Evolutionary conservation across 2,888 invertebrate genomes (phyloP), one percentile per base, ranked within the genome.

Genomic region (Euplexia lucipara): DNA sequence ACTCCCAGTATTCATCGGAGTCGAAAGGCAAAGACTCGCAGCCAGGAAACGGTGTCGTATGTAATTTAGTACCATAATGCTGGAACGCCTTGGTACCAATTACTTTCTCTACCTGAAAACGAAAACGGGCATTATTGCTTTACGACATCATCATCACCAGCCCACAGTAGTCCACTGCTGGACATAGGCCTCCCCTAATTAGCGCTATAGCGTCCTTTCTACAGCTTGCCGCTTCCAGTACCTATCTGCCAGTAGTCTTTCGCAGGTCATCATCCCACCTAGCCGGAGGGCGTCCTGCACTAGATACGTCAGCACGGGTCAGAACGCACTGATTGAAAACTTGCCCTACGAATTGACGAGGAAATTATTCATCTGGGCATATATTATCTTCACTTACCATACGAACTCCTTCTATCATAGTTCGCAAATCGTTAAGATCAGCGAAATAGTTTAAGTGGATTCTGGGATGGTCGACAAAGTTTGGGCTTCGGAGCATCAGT

Each of bases 391-490:
- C 30, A 53, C 66, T 45, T 56, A 97, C 98, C 95, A 97, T 93
- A 85, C 97, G 96, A 37, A 97, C 96, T 42, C 98, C 98, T 87
- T 97, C 97, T 12, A 97, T 96, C 91, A 98, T 95, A 6, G 97
- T 96, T 20, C 94, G 90, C n/a, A 98, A 83, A 87, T 99, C 99
- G 32, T 96, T 96, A 4, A 96, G 96, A 82, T 97, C 92, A 58
- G 96, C 94, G 86, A 98, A 97, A 90, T 98, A 99, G 91, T 99
- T 98, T 0, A 98, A 97, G 52, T 98, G 96, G 84, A 99, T 96
- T 58, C 96, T 91, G 0, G 99, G 99, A 90, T 97, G 96, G 57
- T 97, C 97, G 26, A 96, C 92, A 0, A 98, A 98, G 92, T 98
- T 96, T 0, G 95, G 91, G 58, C 97, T 97, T 64, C 96, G 96